Evolutionary conservation across 2,888 invertebrate genomes (phyloP).

Genomic region (Ligdia adustata): DNA sequence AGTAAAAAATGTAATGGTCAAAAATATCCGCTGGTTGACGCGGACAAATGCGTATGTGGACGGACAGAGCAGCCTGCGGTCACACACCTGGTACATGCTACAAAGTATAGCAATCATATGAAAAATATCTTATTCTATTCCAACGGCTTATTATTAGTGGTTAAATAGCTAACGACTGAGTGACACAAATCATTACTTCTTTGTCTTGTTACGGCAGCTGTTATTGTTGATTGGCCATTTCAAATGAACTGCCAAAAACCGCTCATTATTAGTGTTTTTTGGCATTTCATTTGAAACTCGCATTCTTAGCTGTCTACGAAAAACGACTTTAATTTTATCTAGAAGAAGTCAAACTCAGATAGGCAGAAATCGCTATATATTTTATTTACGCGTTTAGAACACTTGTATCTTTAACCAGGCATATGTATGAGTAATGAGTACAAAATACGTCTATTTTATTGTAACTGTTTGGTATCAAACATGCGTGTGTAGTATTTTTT

Average conservation of each 20-base stretch:
- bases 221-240: conserved; percentile 16
- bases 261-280: no score
- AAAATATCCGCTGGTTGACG: conserved; percentile 55
- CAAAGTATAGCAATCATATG: conserved; percentile 42
- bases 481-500: no score
- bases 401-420: no score
- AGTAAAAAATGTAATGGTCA: conserved; percentile 39
- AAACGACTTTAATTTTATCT: no score
- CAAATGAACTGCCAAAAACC: conserved; percentile 5
- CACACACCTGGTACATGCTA: conserved; percentile 50
- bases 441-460: no score
- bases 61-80: conserved; percentile 44
- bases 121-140: conserved; percentile 30
- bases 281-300: no score
- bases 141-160: conserved; percentile 30
- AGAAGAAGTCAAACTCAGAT: no score
- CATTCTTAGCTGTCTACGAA: not conserved
- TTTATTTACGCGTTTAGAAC: no score
- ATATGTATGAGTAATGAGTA: no score
- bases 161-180: conserved; percentile 35
- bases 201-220: conserved; percentile 34
- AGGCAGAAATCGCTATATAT: no score
- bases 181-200: conserved; percentile 35
- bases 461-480: no score
- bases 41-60: conserved; percentile 54